Base-by-base conservation (phyloP, 2,113 vertebrate genomes). In the Prolemur simus region DNA sequence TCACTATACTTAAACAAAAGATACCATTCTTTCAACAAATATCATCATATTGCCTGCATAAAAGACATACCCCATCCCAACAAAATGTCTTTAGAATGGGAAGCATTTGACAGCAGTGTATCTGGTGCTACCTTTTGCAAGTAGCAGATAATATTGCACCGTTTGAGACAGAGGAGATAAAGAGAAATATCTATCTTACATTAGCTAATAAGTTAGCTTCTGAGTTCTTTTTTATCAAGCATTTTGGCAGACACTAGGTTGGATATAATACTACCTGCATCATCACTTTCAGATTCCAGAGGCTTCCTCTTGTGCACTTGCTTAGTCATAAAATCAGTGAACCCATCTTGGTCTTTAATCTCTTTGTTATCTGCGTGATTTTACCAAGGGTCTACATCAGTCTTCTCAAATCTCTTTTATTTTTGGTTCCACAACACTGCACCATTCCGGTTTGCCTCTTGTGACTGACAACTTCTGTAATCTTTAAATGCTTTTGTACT, bases 371-470 rank as follows among this genome's bases (percentile, higher is more conserved):
- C n/a, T 56, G 39, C 32, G 45, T 39, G 47, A 20, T 63, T 94
- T 71, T 52, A 77, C 18, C n/a, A 63, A 4, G 5, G 1, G 1
- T 49, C 20, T 42, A 63, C 5, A 13, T 47, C 47, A 34, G 6
- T 42, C 21, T 74, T 89, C 29, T 58, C 29, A 66, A 23, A 81
- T 63, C 9, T 27, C 23, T 20, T 86, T 71, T 18, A 25, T 47
- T 18, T 86, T 86, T 15, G 54, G 0, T 81, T 54, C 29, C 1
- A 15, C 10, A 66, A 5, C 0, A 21, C 3, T 3, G 20, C 0
- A 7, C 25, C 15, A 11, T 78, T 56, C 34, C 58, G 45, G 4
- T 60, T 86, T 45, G 17, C 8, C 0, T 71, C 25, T 27, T 9
- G 5, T 52, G 52, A 52, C 34, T n/a, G 58, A 63, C 14, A n/a